These are phyloP conservation scores for Spodoptera exigua DNA, from an alignment of 2,888 invertebrate genomes.

Conservation along the genomic window DNA sequence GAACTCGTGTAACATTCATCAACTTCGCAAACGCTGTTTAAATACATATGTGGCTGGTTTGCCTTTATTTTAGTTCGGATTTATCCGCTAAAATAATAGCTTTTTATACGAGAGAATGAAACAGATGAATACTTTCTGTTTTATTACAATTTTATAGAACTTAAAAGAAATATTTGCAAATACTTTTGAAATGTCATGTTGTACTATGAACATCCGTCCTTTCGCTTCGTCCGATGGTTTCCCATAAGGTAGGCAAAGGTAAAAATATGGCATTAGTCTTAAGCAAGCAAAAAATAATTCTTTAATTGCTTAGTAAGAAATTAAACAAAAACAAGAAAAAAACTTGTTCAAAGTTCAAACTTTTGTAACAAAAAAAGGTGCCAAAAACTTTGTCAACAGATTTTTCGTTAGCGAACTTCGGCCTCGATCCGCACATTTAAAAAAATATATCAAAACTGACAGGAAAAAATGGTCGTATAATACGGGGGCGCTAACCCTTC, in stretches of 20 bases:
- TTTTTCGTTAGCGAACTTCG: constrained; percentile 20
- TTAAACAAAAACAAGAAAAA: no score
- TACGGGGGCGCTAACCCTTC: constrained; percentile 78
- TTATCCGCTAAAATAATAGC: constrained; percentile 1
- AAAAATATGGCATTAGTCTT: no score
- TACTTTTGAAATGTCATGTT: no score
- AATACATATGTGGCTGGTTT: constrained; percentile 56
- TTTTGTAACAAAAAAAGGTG: constrained; percentile 9
- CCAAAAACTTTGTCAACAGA: constrained; percentile 14
- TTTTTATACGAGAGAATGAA: background rate
- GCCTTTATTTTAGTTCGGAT: constrained; percentile 30
- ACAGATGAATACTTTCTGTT: no score
- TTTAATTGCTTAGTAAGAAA: no score
- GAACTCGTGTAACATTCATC: constrained; percentile 68
- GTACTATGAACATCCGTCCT: no score
- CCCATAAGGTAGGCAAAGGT: no score
- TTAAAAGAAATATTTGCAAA: no score
- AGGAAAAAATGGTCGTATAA: constrained; percentile 43
- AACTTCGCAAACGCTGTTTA: constrained; percentile 57
- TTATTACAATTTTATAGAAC: no score
- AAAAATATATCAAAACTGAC: constrained; percentile 43
- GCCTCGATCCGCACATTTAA: constrained; percentile 32
- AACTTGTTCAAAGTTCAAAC: background rate
- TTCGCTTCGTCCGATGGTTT: background rate
- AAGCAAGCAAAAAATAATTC: no score